A percentile compares a stretch with the other conserved stretches of the same genome.
Evolutionary conservation across 2,797 vertebrate species (phyloP).

Genomic region (Pangasius larnaudii): DNA sequence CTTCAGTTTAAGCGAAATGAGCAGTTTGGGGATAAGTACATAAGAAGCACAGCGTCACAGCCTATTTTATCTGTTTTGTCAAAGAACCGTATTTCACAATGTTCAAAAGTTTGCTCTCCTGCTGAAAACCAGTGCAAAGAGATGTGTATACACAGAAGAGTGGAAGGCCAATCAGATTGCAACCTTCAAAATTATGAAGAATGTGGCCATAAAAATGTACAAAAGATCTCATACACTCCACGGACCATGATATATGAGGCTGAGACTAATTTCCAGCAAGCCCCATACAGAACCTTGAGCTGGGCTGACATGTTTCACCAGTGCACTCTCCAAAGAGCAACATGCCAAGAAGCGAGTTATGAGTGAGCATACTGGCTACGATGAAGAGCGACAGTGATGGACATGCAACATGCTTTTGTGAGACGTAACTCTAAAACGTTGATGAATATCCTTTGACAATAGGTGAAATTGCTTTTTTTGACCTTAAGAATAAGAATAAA

Average conservation of each 20-base stretch:
- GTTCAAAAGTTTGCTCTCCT: neutral
- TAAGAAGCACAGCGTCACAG: neutral
- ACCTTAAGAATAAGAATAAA: neutral
- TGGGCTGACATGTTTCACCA: neutral
- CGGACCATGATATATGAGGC: neutral
- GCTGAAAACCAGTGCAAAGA: neutral
- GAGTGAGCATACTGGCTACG: neutral
- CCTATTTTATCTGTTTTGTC: neutral
- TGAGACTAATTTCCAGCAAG: neutral
- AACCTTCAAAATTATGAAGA: neutral
- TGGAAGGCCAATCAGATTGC: neutral
- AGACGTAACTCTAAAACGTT: neutral
- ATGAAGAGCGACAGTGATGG: neutral
- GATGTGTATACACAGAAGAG: neutral
- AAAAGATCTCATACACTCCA: neutral
- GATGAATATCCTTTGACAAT: neutral
- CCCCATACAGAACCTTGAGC: neutral
- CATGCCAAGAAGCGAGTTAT: neutral
- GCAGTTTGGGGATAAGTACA: neutral
- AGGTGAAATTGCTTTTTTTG: neutral
- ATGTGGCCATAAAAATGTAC: neutral
- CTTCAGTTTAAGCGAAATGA: neutral
- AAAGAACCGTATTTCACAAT: neutral
- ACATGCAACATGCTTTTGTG: neutral
- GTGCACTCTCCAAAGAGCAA: neutral